These are phyloP conservation scores for Simalia tracyae DNA, from an alignment of 2,797 vertebrate species.

Conservation along the genomic window DNA sequence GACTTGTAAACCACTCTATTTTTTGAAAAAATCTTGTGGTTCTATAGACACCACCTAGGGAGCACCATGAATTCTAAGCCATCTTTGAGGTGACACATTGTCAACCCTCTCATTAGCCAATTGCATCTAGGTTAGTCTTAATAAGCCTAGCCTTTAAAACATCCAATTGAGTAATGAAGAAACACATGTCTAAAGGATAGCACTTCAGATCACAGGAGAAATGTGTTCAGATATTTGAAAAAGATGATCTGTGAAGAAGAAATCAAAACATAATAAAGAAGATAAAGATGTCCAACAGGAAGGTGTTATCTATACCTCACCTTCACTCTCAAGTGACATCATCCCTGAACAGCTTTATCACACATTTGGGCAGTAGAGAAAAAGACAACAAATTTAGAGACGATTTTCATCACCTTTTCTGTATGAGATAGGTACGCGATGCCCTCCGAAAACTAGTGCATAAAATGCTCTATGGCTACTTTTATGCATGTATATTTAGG, in stretches of 20 bases:
- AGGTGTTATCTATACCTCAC: background rate
- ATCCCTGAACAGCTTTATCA: background rate
- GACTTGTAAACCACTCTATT: background rate
- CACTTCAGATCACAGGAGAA: background rate
- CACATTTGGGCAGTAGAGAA: background rate
- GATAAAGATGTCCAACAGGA: background rate
- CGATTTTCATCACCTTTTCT: background rate
- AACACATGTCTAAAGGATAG: background rate
- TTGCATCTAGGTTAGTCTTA: background rate
- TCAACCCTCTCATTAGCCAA: background rate
- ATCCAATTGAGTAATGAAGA: background rate
- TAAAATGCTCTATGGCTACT: background rate
- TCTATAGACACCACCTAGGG: background rate
- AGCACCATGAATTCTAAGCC: background rate
- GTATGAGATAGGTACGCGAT: background rate
- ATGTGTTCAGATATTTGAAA: background rate
- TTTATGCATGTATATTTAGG: background rate
- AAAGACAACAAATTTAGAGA: background rate
- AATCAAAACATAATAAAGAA: background rate
- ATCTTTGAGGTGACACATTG: background rate
- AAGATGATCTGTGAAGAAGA: background rate
- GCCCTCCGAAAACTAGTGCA: background rate
- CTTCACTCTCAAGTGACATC: too few species aligned
- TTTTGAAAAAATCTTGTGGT: background rate
- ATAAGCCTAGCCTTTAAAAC: background rate